Evolutionary conservation across 2,888 invertebrate species (phyloP), one percentile per base, ranked within the genome.

Genomic region (Leptarthrus brevirostris): DNA sequence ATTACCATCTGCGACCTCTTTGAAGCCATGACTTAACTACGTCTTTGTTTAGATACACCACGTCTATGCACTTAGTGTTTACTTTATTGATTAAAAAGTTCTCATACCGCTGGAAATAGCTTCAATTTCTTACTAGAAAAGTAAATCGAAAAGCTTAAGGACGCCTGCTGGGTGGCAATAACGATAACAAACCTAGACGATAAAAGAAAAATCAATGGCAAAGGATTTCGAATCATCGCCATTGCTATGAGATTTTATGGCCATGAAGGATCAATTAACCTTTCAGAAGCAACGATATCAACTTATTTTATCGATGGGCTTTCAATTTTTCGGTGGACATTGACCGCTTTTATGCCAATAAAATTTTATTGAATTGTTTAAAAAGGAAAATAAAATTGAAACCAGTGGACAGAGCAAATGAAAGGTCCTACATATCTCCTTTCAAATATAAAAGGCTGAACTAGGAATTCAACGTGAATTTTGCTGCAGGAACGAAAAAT

Each of bases 241-340:
- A 49, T 26, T n/a, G 54, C 54, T 24, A 26, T 54, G 12, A 54
- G 54, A 24, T 54, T 54, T 54, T 54, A 54, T 54, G 4, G 18
- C 64, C 64, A 64, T 64, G 64, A 64, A 64, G 47, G 64, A 44
- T 44, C 64, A 64, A 64, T 64, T 64, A 64, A 64, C 64, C 64
- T 64, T 64, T 64, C 44, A 47, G 36, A 44, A 44, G 64, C 64
- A 64, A n/a, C 64, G 44, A 44, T 64, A 64, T 64, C 64, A 40
- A 64, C 44, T 64, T 64, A 44, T 44, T n/a, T 20, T 14, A 64
- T 64, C 64, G 47, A 44, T 44, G 64, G 64, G 12, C 64, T 64
- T 64, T 64, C 64, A 64, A 64, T 64, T 64, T 64, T 64, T 47
- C 64, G 64, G 14, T 44, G 64, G 47, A 22, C 64, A 64, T 64